A percentile compares a stretch with the other conserved stretches of the same genome.
These are phyloP conservation scores for Uloborus diversus DNA, from an alignment of 1,140 invertebrate genomes.

Conservation along the genomic window DNA sequence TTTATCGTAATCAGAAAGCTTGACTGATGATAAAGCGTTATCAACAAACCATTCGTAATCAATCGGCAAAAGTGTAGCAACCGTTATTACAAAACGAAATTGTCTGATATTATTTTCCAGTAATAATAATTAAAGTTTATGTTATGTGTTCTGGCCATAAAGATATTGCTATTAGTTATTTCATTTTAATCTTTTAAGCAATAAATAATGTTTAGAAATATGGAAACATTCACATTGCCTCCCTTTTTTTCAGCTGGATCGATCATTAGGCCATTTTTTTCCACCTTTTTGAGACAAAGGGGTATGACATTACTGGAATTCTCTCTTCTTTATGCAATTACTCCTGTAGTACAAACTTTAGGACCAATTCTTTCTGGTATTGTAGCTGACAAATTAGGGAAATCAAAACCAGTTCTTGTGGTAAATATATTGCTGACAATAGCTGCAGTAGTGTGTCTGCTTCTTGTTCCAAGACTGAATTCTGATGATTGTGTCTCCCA, in stretches of 20 bases:
- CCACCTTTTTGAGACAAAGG: slow-evolving; percentile 15
- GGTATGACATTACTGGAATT: slow-evolving; percentile 33
- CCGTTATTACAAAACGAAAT: no score
- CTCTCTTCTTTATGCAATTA: background rate
- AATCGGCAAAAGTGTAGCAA: no score
- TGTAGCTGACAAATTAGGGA: slow-evolving; percentile 37
- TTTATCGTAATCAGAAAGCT: no score
- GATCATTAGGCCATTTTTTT: slow-evolving; percentile 2
- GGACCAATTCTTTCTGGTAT: slow-evolving; percentile 10
- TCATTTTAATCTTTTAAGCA: background rate
- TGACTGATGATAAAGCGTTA: no score
- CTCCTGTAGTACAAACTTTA: slow-evolving; percentile 7
- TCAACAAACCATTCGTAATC: no score
- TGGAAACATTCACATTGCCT: background rate
- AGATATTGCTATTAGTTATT: background rate
- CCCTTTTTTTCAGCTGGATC: slow-evolving; percentile 22
- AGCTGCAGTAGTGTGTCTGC: background rate
- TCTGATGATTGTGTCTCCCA: background rate
- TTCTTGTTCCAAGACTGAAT: background rate
- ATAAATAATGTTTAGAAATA: background rate
- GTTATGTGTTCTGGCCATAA: no score
- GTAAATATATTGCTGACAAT: slow-evolving; percentile 3
- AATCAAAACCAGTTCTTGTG: slow-evolving; percentile 29
- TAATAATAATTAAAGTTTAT: no score
- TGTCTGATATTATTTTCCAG: no score